These are phyloP conservation scores for Montipora capricornis DNA, from an alignment of 64 coral and sea anemone species.

Conservation along the genomic window DNA sequence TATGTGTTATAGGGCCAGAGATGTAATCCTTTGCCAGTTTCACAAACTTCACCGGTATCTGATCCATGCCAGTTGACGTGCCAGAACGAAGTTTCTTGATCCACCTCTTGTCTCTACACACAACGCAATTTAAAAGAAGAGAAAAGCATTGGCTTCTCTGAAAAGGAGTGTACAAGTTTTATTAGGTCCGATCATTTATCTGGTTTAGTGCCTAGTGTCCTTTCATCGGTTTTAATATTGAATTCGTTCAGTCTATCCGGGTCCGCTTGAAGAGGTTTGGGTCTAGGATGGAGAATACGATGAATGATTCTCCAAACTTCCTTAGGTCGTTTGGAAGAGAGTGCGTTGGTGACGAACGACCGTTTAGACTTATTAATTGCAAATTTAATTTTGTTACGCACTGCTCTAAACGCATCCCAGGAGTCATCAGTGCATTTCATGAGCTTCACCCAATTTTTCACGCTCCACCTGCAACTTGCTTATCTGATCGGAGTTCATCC, in stretches of 20 bases:
- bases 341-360: constrained; percentile 32
- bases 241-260: constrained; percentile 61
- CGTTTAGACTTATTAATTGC: constrained; percentile 69
- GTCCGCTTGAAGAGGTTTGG: constrained; percentile 52
- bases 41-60: no score
- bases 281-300: constrained; percentile 56
- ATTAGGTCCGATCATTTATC: constrained; percentile 57
- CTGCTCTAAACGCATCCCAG: constrained; percentile 35
- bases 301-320: no score
- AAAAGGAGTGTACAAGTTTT: constrained; percentile 34
- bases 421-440: constrained; percentile 66
- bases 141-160: background rate
- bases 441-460: constrained; percentile 61
- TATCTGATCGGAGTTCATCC: constrained; percentile 17
- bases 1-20: no score
- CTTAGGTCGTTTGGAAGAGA: no score
- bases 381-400: background rate
- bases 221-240: constrained; percentile 54
- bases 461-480: constrained; percentile 47
- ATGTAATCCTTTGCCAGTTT: no score
- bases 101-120: no score
- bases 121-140: no score
- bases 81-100: no score
- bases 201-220: constrained; percentile 60
- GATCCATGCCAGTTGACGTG: no score